phyloP scores from a whole-genome alignment of 2,888 invertebrate genomes.

The Euplexia lucipara region DNA sequence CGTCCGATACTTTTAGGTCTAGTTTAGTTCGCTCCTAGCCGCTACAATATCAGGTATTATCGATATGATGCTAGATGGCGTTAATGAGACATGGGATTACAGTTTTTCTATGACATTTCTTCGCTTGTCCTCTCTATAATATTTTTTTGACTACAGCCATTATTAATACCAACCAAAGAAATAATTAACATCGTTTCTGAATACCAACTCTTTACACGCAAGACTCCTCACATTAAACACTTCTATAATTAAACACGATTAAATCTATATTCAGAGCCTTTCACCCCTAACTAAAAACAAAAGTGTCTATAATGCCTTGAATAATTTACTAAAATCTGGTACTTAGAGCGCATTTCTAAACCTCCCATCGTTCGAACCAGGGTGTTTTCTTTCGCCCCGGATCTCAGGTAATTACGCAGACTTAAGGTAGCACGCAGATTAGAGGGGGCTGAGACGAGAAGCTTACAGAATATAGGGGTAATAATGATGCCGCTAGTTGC shows the following conservation, averaged over 20 bases:
- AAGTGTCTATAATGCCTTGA: constrained; percentile 68
- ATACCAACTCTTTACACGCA: background rate
- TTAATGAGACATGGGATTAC: too few relatives aligned
- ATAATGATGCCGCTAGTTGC: constrained; percentile 26
- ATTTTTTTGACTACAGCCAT: too few relatives aligned
- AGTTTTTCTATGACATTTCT: too few relatives aligned
- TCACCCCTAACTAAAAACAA: constrained; percentile 46
- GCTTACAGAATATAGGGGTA: constrained; percentile 19
- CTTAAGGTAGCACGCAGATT: constrained; percentile 79
- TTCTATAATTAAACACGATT: constrained; percentile 26
- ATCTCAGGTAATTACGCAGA: constrained; percentile 81
- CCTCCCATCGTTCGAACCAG: constrained; percentile 32
- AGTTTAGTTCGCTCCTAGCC: too few relatives aligned
- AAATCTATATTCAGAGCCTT: constrained; percentile 39
- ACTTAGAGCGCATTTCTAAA: constrained; percentile 66
- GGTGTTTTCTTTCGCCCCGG: constrained; percentile 80
- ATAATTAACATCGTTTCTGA: too few relatives aligned
- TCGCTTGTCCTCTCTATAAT: too few relatives aligned
- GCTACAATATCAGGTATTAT: too few relatives aligned
- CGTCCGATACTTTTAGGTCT: too few relatives aligned
- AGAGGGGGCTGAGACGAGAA: constrained; percentile 53
- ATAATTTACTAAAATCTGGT: constrained; percentile 79
- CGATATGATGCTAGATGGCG: too few relatives aligned
- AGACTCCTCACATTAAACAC: constrained; percentile 13
- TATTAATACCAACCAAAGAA: background rate